These are phyloP conservation scores for Caranx melampygus DNA, from an alignment of 2,113 vertebrate genomes.

Conservation along the genomic window DNA sequence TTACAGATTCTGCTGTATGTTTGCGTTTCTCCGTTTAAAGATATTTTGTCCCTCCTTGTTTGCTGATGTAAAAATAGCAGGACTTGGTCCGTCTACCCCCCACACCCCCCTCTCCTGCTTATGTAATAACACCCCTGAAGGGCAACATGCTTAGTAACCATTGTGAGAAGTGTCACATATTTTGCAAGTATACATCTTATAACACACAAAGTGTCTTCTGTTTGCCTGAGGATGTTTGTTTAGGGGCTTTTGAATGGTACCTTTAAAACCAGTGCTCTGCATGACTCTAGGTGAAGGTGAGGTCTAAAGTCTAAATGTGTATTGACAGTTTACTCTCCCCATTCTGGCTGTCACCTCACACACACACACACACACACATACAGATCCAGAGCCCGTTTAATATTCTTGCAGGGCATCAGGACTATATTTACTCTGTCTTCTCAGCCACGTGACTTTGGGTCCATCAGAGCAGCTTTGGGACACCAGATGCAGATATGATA, in stretches of 20 bases:
- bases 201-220: background rate
- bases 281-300: constrained; percentile 42
- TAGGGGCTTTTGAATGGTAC: background rate
- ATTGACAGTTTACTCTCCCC: background rate
- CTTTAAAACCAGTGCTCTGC: constrained; percentile 11
- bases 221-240: constrained; percentile 7
- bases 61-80: constrained; percentile 63
- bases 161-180: constrained; percentile 32
- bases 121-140: constrained; percentile 61
- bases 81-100: background rate
- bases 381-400: constrained; percentile 24
- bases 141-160: constrained; percentile 33
- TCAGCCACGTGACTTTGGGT: constrained; percentile 42
- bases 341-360: background rate
- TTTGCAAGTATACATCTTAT: constrained; percentile 12
- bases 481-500: constrained; percentile 63
- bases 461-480: constrained; percentile 60
- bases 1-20: constrained; percentile 12
- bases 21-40: constrained; percentile 42
- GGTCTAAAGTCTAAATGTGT: constrained; percentile 28
- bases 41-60: constrained; percentile 30
- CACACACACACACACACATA: background rate
- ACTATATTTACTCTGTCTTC: constrained; percentile 49
- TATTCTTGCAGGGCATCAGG: constrained; percentile 30
- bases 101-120: constrained; percentile 18